phyloP scores from a whole-genome alignment of 2,888 invertebrate species.

The Eudemis profundana region DNA sequence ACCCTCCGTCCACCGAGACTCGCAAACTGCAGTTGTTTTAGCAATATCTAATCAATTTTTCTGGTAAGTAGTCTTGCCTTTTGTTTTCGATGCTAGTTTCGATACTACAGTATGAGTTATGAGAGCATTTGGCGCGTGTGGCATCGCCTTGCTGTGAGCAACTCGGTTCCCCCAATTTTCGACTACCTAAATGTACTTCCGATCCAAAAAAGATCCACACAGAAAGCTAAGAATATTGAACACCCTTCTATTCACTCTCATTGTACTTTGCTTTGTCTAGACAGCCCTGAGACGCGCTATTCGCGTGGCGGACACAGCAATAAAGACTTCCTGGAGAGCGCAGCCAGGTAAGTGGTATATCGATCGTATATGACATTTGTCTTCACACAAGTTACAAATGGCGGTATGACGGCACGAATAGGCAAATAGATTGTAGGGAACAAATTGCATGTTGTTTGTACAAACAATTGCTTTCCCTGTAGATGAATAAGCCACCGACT shows the following conservation, averaged over 20 bases:
- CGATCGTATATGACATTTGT: conserved; percentile 38
- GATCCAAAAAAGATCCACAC: no score
- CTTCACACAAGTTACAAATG: conserved; percentile 28
- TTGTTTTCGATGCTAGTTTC: no score
- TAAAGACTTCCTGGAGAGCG: conserved; percentile 10
- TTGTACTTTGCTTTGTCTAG: conserved; percentile 30
- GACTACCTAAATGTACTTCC: no score
- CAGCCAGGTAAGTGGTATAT: conserved; percentile 24
- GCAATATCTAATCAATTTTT: no score
- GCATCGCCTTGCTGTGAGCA: neutral
- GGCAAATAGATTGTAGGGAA: conserved; percentile 30
- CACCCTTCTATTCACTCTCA: conserved; percentile 22
- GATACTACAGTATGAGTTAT: no score
- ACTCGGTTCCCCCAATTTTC: neutral
- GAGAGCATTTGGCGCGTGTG: neutral
- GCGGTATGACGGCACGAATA: conserved; percentile 24
- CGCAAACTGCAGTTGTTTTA: no score
- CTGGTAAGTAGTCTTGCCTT: no score
- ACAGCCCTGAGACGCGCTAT: conserved; percentile 12
- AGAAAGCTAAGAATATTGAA: conserved; percentile 15
- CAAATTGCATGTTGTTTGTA: conserved; percentile 22
- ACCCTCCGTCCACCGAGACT: no score
- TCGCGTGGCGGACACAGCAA: conserved; percentile 5
- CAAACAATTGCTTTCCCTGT: conserved; percentile 5
- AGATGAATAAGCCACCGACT: conserved; percentile 16